A percentile compares a stretch with the other conserved stretches of the same genome.
These are phyloP conservation scores for Ciona savignyi DNA, from an alignment of 23 tunicate species.

Conservation along the genomic window DNA sequence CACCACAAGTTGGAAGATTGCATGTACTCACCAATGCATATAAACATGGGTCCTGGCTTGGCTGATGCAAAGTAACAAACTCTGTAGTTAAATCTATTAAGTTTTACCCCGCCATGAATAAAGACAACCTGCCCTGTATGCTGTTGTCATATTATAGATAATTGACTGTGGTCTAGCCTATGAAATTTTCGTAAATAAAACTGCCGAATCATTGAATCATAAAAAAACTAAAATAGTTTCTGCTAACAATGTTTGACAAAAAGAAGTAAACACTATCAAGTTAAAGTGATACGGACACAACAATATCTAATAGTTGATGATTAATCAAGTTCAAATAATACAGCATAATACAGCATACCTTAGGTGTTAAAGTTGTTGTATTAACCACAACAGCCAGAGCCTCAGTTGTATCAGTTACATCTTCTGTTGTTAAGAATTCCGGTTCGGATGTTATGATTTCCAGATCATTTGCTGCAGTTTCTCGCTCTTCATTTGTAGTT, in stretches of 20 bases:
- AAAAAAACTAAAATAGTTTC: neutral
- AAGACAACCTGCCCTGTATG: too few relatives aligned
- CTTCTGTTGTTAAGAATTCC: constrained; percentile 11
- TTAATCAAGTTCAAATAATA: neutral
- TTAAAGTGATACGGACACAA: neutral
- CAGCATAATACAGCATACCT: constrained; percentile 5
- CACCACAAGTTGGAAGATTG: too few relatives aligned
- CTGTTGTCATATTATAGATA: too few relatives aligned
- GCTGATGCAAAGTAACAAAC: too few relatives aligned
- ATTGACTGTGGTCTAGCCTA: too few relatives aligned
- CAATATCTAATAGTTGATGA: too few relatives aligned
- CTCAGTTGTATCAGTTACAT: constrained; percentile 14
- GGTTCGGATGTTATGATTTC: constrained; percentile 47
- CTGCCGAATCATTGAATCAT: neutral
- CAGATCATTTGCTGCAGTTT: constrained; percentile 21
- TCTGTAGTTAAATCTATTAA: too few relatives aligned
- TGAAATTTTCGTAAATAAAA: neutral
- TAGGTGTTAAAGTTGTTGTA: constrained; percentile 10
- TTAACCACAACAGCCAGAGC: constrained; percentile 17
- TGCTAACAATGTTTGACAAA: neutral
- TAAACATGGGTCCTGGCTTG: too few relatives aligned
- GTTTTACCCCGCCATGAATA: too few relatives aligned
- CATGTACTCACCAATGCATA: too few relatives aligned
- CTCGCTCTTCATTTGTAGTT: constrained; percentile 1
- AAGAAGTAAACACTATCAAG: neutral